A percentile compares a stretch with the other conserved stretches of the same genome.
Conservation (phyloP, 1,140 invertebrate species). For the Scaptomyza hsui region DNA sequence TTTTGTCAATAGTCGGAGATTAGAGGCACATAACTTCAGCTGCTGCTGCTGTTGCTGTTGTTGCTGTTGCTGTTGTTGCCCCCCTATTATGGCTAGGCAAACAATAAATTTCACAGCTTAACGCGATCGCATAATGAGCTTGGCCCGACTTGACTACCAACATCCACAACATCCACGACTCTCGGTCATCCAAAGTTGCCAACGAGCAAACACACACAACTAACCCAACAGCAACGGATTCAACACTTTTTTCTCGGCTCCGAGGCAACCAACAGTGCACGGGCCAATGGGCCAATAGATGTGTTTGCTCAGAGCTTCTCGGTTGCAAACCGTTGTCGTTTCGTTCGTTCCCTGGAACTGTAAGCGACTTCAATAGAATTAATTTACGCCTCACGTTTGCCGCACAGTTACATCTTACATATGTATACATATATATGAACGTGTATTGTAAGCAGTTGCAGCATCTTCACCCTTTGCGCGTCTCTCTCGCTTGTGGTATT, state of each 20-base stretch:
- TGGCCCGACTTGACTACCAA: constrained; percentile 47
- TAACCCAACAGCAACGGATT: constrained; percentile 57
- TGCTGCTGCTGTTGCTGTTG: constrained; percentile 5
- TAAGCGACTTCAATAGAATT: constrained; percentile 82
- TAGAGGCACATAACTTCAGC: constrained; percentile 50
- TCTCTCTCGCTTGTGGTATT: constrained; percentile 40
- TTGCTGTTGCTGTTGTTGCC: constrained; percentile 20
- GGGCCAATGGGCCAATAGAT: constrained; percentile 18
- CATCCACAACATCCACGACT: constrained; percentile 9
- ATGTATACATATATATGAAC: not conserved
- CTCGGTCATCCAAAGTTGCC: constrained; percentile 53
- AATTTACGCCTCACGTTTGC: constrained; percentile 83
- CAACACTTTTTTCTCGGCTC: constrained; percentile 66
- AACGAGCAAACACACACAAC: constrained; percentile 58
- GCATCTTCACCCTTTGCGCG: constrained; percentile 1
- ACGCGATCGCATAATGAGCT: constrained; percentile 83
- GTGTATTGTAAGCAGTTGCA: constrained; percentile 7
- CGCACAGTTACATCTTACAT: constrained; percentile 39
- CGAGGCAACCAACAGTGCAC: constrained; percentile 5
- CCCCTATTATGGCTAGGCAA: constrained; percentile 60
- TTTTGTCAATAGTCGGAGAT: constrained; percentile 77
- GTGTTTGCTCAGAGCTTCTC: constrained; percentile 32
- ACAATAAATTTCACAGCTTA: constrained; percentile 84
- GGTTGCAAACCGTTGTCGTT: constrained; percentile 29
- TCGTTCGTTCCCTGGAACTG: constrained; percentile 74